phyloP scores from a whole-genome alignment of 1,140 invertebrate species.

The Paraescarpia echinospica region DNA sequence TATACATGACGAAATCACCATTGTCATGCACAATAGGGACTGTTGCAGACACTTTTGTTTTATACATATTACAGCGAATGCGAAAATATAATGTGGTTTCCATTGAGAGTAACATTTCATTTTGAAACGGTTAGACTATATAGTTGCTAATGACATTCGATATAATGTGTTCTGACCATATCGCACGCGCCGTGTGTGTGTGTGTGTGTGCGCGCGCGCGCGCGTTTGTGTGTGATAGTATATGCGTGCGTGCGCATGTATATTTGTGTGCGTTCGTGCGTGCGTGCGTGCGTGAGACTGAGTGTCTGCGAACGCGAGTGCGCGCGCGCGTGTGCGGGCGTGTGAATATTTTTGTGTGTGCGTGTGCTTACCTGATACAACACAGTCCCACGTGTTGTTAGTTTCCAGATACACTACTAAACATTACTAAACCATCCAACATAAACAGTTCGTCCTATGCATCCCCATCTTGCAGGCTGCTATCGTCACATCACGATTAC shows the following conservation, averaged over 20 bases:
- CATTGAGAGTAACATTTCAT: too few relatives aligned
- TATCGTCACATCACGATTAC: not conserved
- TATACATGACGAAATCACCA: too few relatives aligned
- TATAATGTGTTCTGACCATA: too few relatives aligned
- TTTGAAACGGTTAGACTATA: too few relatives aligned
- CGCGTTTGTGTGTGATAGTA: too few relatives aligned
- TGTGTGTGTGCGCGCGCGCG: too few relatives aligned
- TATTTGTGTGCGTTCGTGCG: too few relatives aligned
- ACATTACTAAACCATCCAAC: not conserved
- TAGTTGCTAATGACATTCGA: too few relatives aligned
- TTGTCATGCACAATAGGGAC: too few relatives aligned
- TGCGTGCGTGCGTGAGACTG: not conserved
- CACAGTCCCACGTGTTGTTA: not conserved
- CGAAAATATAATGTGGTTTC: not conserved
- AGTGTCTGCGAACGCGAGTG: not conserved
- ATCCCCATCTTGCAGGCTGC: not conserved
- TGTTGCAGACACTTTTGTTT: not conserved
- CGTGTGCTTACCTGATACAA: not conserved
- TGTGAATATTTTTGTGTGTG: not conserved
- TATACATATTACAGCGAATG: not conserved
- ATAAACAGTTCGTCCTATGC: not conserved
- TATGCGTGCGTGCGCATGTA: too few relatives aligned
- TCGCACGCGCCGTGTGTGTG: too few relatives aligned
- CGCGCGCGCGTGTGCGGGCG: not conserved
- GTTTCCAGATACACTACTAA: not conserved